Percentiles rank a stretch among this genome's conserved stretches.
phyloP scores from a whole-genome alignment of 2,113 vertebrate genomes.

The Odocoileus hemionus region DNA sequence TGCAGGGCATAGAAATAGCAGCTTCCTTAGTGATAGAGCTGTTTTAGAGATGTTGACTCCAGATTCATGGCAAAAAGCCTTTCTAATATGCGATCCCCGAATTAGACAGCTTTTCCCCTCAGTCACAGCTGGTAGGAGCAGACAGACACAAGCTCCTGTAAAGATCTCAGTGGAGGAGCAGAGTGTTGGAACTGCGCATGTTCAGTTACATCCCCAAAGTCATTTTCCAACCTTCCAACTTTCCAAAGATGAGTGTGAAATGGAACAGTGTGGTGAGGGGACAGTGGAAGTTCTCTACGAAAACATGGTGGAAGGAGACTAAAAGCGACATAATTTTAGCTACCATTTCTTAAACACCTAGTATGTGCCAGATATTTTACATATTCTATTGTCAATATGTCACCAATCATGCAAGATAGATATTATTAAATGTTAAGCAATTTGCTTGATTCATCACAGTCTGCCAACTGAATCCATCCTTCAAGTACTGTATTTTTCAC shows the following conservation, averaged over 20 bases:
- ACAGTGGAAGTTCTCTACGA: not conserved
- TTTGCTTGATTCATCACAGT: not conserved
- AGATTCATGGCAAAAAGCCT: not conserved
- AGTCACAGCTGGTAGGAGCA: not conserved
- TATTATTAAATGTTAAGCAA: not conserved
- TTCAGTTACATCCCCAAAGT: not conserved
- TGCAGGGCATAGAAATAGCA: not conserved
- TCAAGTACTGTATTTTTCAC: not conserved
- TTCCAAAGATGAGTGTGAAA: not conserved
- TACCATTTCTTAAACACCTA: not conserved
- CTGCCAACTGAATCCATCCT: not conserved
- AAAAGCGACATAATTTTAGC: not conserved
- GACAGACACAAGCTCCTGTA: not conserved
- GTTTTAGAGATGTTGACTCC: not conserved
- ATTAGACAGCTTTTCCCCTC: not conserved
- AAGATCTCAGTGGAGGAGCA: not conserved
- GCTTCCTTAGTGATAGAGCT: not conserved
- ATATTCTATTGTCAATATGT: not conserved
- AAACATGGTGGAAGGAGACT: not conserved
- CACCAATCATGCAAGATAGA: not conserved
- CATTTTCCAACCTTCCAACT: not conserved
- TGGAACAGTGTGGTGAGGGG: not conserved
- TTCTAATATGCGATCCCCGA: not conserved
- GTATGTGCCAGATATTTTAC: not conserved
- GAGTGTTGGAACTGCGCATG: not conserved